These are phyloP conservation scores for Drosophila dunni DNA, from an alignment of 1,140 invertebrate species.

Conservation along the genomic window DNA sequence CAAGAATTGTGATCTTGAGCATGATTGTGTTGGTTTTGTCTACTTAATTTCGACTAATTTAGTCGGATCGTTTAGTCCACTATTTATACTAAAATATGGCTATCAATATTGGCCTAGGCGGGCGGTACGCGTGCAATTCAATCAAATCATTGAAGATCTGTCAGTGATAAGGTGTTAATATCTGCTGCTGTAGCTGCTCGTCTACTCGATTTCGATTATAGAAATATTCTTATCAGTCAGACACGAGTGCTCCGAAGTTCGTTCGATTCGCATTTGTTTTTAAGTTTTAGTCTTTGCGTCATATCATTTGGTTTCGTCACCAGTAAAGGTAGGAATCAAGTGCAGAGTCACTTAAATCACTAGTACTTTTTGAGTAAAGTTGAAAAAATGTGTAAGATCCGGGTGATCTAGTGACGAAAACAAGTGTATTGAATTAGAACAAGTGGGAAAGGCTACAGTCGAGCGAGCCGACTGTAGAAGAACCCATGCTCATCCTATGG, in stretches of 20 bases:
- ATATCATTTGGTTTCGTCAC: conserved; percentile 5
- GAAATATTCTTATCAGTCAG: conserved; percentile 16
- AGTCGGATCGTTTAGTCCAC: neutral
- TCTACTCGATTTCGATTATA: conserved; percentile 11
- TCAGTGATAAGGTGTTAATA: conserved; percentile 24
- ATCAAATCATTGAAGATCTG: conserved; percentile 40
- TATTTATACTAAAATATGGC: conserved; percentile 59
- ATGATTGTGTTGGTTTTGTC: conserved; percentile 50
- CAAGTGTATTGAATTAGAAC: no score
- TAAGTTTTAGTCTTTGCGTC: conserved; percentile 8
- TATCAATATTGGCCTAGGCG: conserved; percentile 28
- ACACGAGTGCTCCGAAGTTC: neutral
- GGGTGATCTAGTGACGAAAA: no score
- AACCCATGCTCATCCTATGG: no score
- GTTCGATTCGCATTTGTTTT: conserved; percentile 14
- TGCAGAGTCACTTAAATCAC: neutral
- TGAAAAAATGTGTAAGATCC: no score
- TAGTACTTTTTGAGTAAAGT: no score
- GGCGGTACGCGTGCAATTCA: conserved; percentile 13
- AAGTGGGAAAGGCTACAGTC: no score
- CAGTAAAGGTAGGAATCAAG: conserved; percentile 1
- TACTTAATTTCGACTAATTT: conserved; percentile 64
- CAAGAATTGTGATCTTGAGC: conserved; percentile 57
- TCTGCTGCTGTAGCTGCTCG: conserved; percentile 11
- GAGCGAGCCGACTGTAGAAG: no score